Evolutionary conservation across 1,140 invertebrate genomes (phyloP).

Genomic region (Hylyphantes graminicola): DNA sequence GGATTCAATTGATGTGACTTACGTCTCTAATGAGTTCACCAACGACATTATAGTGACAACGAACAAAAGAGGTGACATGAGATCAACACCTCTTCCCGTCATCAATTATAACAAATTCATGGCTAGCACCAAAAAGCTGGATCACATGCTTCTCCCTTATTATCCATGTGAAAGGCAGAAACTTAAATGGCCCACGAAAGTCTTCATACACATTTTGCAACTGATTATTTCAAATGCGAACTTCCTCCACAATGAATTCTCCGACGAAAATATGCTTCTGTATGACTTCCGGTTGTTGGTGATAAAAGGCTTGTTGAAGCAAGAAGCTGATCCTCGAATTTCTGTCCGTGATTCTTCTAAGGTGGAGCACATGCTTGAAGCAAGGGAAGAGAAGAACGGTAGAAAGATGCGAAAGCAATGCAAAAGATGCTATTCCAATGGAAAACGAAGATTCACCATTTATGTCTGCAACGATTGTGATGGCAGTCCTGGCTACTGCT

Average conservation of each 20-base stretch:
- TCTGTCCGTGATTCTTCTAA: background rate
- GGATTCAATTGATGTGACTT: slow-evolving; percentile 1
- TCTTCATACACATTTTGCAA: slow-evolving; percentile 40
- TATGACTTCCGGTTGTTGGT: slow-evolving; percentile 24
- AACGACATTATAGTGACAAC: slow-evolving; percentile 7
- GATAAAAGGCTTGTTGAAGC: slow-evolving; percentile 32
- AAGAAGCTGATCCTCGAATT: background rate
- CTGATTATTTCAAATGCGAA: slow-evolving; percentile 14
- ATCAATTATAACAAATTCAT: slow-evolving; percentile 36
- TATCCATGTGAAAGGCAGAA: slow-evolving; percentile 21
- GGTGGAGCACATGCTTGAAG: background rate
- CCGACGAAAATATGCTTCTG: slow-evolving; percentile 8
- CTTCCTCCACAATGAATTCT: slow-evolving; percentile 25
- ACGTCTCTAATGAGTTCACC: slow-evolving; percentile 24
- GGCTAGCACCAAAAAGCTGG: slow-evolving; percentile 24
- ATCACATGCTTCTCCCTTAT: slow-evolving; percentile 25
- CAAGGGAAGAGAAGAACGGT: slow-evolving; percentile 7
- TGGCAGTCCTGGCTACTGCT: slow-evolving; percentile 30
- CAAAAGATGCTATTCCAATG: slow-evolving; percentile 28
- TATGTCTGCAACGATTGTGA: slow-evolving; percentile 34
- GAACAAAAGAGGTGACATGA: slow-evolving; percentile 16
- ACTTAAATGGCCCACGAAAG: background rate
- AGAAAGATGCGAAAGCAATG: slow-evolving; percentile 20
- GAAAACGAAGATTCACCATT: slow-evolving; percentile 28
- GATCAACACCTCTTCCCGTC: slow-evolving; percentile 7